Conservation (phyloP, 2,888 invertebrate species). For the Diloba caeruleocephala region DNA sequence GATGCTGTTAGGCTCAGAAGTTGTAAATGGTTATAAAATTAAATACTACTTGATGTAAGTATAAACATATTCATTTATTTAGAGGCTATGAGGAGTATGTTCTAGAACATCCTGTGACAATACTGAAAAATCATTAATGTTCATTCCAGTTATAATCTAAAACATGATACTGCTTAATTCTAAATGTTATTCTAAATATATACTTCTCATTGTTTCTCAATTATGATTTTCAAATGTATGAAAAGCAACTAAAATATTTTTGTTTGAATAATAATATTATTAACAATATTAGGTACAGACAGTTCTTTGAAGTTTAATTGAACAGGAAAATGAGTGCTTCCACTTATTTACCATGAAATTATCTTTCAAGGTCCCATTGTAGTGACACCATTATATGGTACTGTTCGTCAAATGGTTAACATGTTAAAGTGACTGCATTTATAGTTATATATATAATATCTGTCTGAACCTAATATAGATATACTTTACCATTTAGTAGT, state of each 20-base stretch:
- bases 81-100: constrained; percentile 66
- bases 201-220: constrained; percentile 58
- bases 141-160: constrained; percentile 42
- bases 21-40: constrained; percentile 65
- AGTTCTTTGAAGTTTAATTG: constrained; percentile 71
- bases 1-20: constrained; percentile 78
- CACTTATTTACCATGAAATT: constrained; percentile 63
- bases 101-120: constrained; percentile 58
- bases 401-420: constrained; percentile 42
- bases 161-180: constrained; percentile 34
- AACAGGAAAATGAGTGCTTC: constrained; percentile 71
- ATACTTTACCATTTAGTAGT: constrained; percentile 72
- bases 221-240: constrained; percentile 65
- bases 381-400: constrained; percentile 37
- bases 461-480: constrained; percentile 79
- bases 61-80: constrained; percentile 60
- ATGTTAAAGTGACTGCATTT: constrained; percentile 47
- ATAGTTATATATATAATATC: constrained; percentile 58
- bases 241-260: constrained; percentile 65
- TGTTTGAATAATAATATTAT: constrained; percentile 61
- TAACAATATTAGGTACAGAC: constrained; percentile 77
- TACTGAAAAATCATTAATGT: constrained; percentile 53
- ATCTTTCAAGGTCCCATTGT: constrained; percentile 59
- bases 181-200: constrained; percentile 45
- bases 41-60: constrained; percentile 58